Percentiles rank a stretch among this genome's conserved stretches.
phyloP scores from a whole-genome alignment of 2,113 vertebrate genomes.

The Myocastor coypus region DNA sequence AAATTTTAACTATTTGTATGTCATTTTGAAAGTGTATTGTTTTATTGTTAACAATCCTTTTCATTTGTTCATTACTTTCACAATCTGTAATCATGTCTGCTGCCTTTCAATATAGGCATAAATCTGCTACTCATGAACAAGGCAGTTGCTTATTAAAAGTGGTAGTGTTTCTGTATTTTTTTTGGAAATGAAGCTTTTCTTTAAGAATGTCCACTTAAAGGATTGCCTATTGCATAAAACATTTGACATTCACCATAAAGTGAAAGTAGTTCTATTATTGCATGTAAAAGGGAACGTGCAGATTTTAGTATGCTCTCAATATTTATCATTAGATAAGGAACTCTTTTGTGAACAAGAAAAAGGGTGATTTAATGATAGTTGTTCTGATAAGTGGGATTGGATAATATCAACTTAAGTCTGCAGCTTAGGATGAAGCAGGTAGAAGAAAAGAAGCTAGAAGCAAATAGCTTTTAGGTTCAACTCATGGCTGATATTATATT shows the following conservation, averaged over 20 bases:
- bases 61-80: slow-evolving; percentile 92
- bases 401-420: slow-evolving; percentile 33
- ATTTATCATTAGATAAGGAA: slow-evolving; percentile 95
- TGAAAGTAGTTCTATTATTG: slow-evolving; percentile 90
- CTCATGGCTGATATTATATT: slow-evolving; percentile 3
- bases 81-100: slow-evolving; percentile 93
- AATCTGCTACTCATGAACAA: slow-evolving; percentile 95
- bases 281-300: slow-evolving; percentile 92
- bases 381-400: slow-evolving; percentile 44
- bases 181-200: slow-evolving; percentile 93
- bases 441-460: background rate
- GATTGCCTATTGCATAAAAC: slow-evolving; percentile 92
- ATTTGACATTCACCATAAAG: slow-evolving; percentile 93
- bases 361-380: slow-evolving; percentile 36
- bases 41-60: slow-evolving; percentile 90
- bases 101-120: slow-evolving; percentile 97
- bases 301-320: slow-evolving; percentile 93
- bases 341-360: slow-evolving; percentile 92
- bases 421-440: slow-evolving; percentile 25
- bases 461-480: background rate
- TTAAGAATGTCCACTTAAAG: slow-evolving; percentile 91
- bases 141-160: slow-evolving; percentile 97
- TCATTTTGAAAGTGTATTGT: slow-evolving; percentile 92
- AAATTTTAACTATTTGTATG: slow-evolving; percentile 91
- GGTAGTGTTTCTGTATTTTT: slow-evolving; percentile 97